Percentiles rank a stretch among this genome's conserved stretches.
phyloP scores from a whole-genome alignment of 2,797 vertebrate genomes.

The Limosa lapponica region DNA sequence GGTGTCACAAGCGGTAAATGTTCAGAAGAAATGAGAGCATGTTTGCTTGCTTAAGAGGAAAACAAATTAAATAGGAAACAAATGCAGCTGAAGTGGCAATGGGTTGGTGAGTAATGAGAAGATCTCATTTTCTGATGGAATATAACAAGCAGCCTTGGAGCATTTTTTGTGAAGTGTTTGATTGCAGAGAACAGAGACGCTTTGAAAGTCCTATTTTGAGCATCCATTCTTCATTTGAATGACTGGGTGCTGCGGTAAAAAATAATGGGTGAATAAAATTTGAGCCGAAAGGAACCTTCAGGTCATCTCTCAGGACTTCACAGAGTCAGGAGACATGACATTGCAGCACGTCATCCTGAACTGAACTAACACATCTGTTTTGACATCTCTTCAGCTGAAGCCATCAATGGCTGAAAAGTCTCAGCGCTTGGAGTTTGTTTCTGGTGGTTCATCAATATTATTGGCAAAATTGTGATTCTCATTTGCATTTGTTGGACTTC shows the following conservation, averaged over 20 bases:
- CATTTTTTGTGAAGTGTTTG: not conserved
- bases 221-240: not conserved
- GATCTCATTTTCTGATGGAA: not conserved
- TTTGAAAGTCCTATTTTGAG: slow-evolving; percentile 12
- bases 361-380: not conserved
- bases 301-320: not conserved
- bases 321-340: not conserved
- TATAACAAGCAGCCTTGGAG: not conserved
- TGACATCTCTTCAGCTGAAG: not conserved
- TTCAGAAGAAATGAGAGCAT: not conserved
- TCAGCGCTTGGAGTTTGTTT: not conserved
- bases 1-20: not conserved
- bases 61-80: not conserved
- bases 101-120: not conserved
- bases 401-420: not conserved
- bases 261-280: slow-evolving; percentile 24
- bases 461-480: not conserved
- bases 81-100: not conserved
- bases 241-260: not conserved
- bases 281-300: not conserved
- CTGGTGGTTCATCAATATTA: not conserved
- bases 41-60: not conserved
- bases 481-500: not conserved
- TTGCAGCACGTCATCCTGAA: slow-evolving; percentile 14
- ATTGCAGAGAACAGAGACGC: not conserved